A percentile compares a stretch with the other conserved stretches of the same genome.
phyloP scores from a whole-genome alignment of 2,888 invertebrate genomes.

The Drosophila recens region DNA sequence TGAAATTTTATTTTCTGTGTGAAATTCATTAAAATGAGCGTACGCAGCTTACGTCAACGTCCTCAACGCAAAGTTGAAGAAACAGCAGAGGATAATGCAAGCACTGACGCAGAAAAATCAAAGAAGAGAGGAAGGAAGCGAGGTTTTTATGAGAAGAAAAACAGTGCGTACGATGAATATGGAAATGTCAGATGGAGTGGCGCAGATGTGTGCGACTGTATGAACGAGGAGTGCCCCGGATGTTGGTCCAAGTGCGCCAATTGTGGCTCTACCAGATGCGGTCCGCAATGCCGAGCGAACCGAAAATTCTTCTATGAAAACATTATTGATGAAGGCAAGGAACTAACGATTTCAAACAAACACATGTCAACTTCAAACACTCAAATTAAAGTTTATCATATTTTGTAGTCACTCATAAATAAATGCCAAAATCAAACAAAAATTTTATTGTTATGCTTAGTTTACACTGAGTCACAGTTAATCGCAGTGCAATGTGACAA shows the following conservation, averaged over 20 bases:
- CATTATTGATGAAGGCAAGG: conserved; percentile 92
- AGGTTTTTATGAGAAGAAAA: conserved; percentile 50
- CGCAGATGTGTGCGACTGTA: conserved; percentile 93
- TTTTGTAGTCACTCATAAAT: background rate
- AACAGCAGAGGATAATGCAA: conserved; percentile 56
- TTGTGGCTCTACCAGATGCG: conserved; percentile 92
- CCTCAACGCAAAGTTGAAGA: conserved; percentile 60
- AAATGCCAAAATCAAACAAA: background rate
- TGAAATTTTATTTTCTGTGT: background rate
- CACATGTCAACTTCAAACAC: conserved; percentile 33
- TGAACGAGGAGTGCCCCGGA: conserved; percentile 91
- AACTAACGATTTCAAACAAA: conserved; percentile 84
- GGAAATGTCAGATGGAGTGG: conserved; percentile 89
- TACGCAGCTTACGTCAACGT: conserved; percentile 64
- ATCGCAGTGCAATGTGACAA: no score
- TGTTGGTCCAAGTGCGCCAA: conserved; percentile 93
- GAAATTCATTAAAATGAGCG: conserved; percentile 34
- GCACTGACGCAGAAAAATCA: conserved; percentile 88
- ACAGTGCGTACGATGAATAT: conserved; percentile 88
- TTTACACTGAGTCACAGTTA: no score
- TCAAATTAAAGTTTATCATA: background rate
- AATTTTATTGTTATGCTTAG: no score
- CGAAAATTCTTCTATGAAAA: conserved; percentile 92
- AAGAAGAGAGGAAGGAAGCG: conserved; percentile 87
- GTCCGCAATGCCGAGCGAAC: conserved; percentile 91